phyloP scores from a whole-genome alignment of 2,113 vertebrate genomes.

The Colius striatus region DNA sequence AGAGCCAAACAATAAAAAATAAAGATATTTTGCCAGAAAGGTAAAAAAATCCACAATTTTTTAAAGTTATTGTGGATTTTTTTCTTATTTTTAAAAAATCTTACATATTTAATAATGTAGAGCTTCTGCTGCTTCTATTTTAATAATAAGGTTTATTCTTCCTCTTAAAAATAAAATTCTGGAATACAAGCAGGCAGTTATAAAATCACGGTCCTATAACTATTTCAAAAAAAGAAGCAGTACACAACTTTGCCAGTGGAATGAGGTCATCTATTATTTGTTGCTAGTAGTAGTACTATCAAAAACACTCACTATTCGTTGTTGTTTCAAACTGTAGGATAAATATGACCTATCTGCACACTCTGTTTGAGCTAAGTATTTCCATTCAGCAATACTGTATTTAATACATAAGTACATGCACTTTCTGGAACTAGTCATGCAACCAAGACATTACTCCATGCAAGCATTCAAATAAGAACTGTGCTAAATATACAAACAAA shows the following conservation, averaged over 20 bases:
- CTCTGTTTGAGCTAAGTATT: neutral
- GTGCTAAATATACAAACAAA: neutral
- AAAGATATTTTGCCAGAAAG: neutral
- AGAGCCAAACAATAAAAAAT: neutral
- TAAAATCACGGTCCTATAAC: neutral
- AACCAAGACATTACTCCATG: neutral
- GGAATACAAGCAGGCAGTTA: neutral
- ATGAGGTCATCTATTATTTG: neutral
- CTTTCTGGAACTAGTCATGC: neutral
- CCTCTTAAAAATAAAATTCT: constrained; percentile 47
- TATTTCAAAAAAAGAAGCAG: constrained; percentile 13
- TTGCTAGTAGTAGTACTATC: neutral
- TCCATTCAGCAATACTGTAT: neutral
- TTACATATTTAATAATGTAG: neutral
- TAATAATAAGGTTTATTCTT: constrained; percentile 58
- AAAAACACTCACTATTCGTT: neutral
- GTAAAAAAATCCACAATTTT: neutral
- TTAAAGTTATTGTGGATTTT: neutral
- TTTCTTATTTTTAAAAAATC: neutral
- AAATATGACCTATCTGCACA: neutral
- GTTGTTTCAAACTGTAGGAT: neutral
- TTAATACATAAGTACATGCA: neutral
- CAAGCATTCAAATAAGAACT: neutral
- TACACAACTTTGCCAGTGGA: neutral
- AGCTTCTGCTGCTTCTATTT: neutral